phyloP scores from a whole-genome alignment of 1,140 invertebrate species.

The Trissolcus basalis region DNA sequence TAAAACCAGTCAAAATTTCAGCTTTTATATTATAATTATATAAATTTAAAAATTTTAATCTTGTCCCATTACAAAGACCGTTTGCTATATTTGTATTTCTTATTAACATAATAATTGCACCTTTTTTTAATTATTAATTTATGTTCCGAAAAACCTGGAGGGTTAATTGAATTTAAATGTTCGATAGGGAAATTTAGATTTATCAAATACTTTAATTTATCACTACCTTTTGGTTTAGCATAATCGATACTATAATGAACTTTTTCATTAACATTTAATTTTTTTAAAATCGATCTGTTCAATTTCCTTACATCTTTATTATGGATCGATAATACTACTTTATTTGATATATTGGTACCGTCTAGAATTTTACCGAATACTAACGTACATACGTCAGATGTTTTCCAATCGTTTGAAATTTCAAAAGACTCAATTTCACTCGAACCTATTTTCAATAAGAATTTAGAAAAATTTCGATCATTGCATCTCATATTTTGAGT shows the following conservation, averaged over 20 bases:
- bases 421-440: too few species aligned
- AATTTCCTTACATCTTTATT: too few species aligned
- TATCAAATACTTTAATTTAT: conserved; percentile 1
- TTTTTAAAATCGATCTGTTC: too few species aligned
- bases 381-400: too few species aligned
- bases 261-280: too few species aligned
- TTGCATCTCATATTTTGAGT: too few species aligned
- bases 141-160: conserved; percentile 29
- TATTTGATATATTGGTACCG: too few species aligned
- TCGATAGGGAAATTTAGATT: conserved; percentile 21
- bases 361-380: too few species aligned
- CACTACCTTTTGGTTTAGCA: conserved; percentile 8
- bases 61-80: conserved; percentile 32
- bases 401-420: too few species aligned
- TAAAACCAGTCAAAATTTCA: conserved; percentile 21
- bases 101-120: conserved; percentile 26
- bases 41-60: conserved; percentile 36
- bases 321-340: too few species aligned
- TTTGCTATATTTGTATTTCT: conserved; percentile 33
- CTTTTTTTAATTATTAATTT: conserved; percentile 40
- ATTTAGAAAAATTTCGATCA: too few species aligned
- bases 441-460: too few species aligned
- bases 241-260: conserved; percentile 23
- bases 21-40: conserved; percentile 30
- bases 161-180: conserved; percentile 37